Base-by-base conservation (phyloP, 1,140 invertebrate genomes). In the Macrocentrus cingulum region DNA sequence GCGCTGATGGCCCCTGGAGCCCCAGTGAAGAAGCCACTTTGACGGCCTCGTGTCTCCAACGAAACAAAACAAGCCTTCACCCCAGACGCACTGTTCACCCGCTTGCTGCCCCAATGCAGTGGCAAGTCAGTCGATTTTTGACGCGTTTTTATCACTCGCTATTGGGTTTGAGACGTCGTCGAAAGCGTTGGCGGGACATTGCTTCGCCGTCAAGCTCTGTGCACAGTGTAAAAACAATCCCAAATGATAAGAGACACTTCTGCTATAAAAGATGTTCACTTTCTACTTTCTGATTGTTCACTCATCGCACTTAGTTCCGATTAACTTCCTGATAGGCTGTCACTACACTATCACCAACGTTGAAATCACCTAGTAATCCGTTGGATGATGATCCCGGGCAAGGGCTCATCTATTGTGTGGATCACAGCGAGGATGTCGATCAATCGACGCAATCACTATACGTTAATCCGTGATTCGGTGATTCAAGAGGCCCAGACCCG, bases 11-110 rank as follows among this genome's bases (percentile, higher is more conserved):
- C 75, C 76, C 77, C 76, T 80, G 79, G 71, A 80, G 75, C 66
- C 76, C 75, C 67, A 80, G 77, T 77, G 78, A 80, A 76, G 77
- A 80, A 80, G 78, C 78, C 78, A 79, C 78, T 80, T 80, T 80
- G 78, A 73, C 77, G 75, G 75, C 68, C 76, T 79, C 74, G 66
- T 6, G 71, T 63, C 63, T 73, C 71, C 73, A 67, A 66, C 68
- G 70, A 61, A 57, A 68, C 69, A 73, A 23, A 46, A 22, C 9
- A 18, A 20, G 4, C 2, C 18, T 46, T 23, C 44, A 16, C 41
- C 41, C 3, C 18, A 39, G 8, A n/a, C 36, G 13, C 2, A n/a
- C 36, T 8, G 13, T 39, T 13, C 36, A 39, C 7, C 13, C 11
- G 3, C 13, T 3, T 39, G 13, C 3, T 8, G 7, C 11, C 36